These are phyloP conservation scores for Drosophila leontia DNA, from an alignment of 1,140 invertebrate genomes.

Conservation along the genomic window DNA sequence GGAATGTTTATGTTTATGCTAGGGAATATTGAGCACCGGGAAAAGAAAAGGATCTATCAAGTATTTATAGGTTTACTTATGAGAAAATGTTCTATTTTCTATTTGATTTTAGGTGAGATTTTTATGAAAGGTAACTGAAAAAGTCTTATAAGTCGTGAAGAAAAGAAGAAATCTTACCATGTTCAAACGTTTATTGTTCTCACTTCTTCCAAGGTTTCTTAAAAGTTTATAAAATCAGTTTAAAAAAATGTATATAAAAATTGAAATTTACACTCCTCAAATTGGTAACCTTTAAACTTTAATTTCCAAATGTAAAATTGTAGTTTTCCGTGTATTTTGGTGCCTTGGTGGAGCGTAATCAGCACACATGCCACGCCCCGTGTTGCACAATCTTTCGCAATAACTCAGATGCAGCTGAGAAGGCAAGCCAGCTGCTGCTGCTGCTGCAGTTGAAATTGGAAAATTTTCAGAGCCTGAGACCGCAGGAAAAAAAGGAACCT, in stretches of 20 bases:
- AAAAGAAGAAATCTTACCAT: too few relatives aligned
- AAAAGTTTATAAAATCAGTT: too few relatives aligned
- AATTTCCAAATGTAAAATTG: background rate
- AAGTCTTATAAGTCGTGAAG: too few relatives aligned
- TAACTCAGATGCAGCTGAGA: constrained; percentile 48
- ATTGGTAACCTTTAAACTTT: background rate
- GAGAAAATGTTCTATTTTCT: background rate
- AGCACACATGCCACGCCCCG: constrained; percentile 39
- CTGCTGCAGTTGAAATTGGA: constrained; percentile 60
- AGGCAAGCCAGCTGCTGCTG: constrained; percentile 18
- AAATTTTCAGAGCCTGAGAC: constrained; percentile 38
- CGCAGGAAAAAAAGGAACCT: constrained; percentile 2
- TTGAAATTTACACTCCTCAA: too few relatives aligned
- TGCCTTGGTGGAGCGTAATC: constrained; percentile 14
- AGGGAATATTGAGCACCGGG: background rate
- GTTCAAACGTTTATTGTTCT: too few relatives aligned
- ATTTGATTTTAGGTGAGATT: too few relatives aligned
- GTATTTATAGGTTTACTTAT: background rate
- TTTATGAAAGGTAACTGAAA: too few relatives aligned
- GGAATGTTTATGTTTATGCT: constrained; percentile 41
- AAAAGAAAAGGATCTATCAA: constrained; percentile 6
- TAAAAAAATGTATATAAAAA: too few relatives aligned
- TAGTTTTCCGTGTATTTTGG: constrained; percentile 1
- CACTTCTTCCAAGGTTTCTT: too few relatives aligned
- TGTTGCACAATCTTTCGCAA: constrained; percentile 71